Evolutionary conservation across 2,797 vertebrate species (phyloP), one percentile per base, ranked within the genome.

Genomic region (Hylomyscus alleni): DNA sequence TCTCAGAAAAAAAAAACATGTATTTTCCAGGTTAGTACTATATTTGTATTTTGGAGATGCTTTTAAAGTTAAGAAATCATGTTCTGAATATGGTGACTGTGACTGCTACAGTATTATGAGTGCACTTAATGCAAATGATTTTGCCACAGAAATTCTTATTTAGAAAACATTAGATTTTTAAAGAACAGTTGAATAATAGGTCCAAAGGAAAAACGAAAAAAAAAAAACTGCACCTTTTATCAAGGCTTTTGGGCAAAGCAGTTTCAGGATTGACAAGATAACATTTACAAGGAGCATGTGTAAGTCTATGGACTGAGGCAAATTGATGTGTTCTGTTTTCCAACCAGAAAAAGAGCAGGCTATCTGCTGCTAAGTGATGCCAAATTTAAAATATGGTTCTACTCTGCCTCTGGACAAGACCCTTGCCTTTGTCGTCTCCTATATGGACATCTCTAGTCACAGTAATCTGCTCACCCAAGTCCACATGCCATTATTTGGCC

Each of bases 301-400:
- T 7, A 40, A 15, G 17, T 72, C 77, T 56, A 6, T 47, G 75
- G 50, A n/a, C 3, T 19, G 44, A 90, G 67, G 67, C 20, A 31
- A 31, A 47, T 56, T 29, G n/a, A 0, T 7, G 19, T 9, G 65
- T 58, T 87, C 72, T 58, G 34, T 56, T 89, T 90, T 67, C 50
- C 67, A 20, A 81, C 58, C 89, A 90, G 77, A 40, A 95, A 96
- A 69, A 93, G 56, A 95, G 50, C 50, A 86, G 47, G 6, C n/a
- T 69, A 12, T 54, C 44, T 90, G 86, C 75, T n/a, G 9, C 14
- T 22, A 88, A 88, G 34, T 15, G 40, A 54, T n/a, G 91, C 78
- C 84, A 95, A 89, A 72, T 69, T 94, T 82, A 58, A 95, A 96
- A 93, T 86, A 56, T 26, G 77, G 76, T 73, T 94, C 91, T 78